These are phyloP conservation scores for Sciurus niger DNA, from an alignment of 2,113 vertebrate species.

Conservation along the genomic window DNA sequence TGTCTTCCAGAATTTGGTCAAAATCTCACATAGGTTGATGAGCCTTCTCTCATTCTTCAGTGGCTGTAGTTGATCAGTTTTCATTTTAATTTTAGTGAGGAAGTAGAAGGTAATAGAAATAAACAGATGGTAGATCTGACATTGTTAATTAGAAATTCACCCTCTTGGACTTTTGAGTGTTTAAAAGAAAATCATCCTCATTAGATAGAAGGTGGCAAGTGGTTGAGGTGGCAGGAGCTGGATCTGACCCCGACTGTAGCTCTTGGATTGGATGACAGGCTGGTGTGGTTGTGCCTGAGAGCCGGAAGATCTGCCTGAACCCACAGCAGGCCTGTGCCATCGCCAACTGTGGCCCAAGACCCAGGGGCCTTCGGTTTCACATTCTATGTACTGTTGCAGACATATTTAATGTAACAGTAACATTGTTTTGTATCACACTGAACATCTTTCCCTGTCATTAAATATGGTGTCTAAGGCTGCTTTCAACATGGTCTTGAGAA, in stretches of 20 bases:
- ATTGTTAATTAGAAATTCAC: conserved; percentile 19
- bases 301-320: not conserved
- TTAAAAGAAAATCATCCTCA: not conserved
- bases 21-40: not conserved
- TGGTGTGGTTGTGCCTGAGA: not conserved
- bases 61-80: not conserved
- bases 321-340: not conserved
- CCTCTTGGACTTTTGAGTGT: conserved; percentile 15
- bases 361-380: not conserved
- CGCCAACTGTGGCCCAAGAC: not conserved
- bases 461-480: not conserved
- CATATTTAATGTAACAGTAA: not conserved
- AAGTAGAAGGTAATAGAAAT: not conserved
- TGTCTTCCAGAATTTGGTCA: not conserved
- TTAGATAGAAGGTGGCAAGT: not conserved
- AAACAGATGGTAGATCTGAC: not conserved
- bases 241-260: not conserved
- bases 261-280: not conserved
- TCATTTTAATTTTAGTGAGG: not conserved
- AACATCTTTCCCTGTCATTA: not conserved
- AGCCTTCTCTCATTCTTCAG: not conserved
- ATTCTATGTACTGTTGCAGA: not conserved
- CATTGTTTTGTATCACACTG: not conserved
- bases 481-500: not conserved
- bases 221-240: not conserved